Base-by-base conservation (phyloP, 92 coral and sea anemone genomes). In the Virgularia gustaviana region DNA sequence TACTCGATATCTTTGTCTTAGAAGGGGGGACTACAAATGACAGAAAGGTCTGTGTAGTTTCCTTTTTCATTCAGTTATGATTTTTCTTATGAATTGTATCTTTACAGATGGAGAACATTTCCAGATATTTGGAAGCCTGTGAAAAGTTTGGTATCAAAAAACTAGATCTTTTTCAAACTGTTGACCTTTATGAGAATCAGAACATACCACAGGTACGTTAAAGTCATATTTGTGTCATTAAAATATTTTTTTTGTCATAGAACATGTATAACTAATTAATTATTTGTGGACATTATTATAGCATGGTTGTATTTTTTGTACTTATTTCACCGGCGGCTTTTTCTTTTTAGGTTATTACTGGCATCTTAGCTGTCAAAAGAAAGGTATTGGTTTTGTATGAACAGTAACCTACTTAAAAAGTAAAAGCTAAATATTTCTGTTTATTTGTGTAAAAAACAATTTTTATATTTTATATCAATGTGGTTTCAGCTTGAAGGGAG, bases 71-170 rank as follows among this genome's bases (percentile, higher is more conserved):
- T n/a, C n/a, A n/a, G n/a, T n/a, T n/a, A n/a, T 53, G 27, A 1
- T 53, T 1, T 12, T 53, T 7, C n/a, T 9, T 34, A 0, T n/a
- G 25, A 23, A 6, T 43, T 31, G 51, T 31, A 63, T 59, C 9
- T 20, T 37, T 57, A 44, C 68, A 92, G 98, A 92, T 89, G 92
- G 98, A 92, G 58, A 92, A 92, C 64, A 92, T 92, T 16, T 79
- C 66, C 5, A 86, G 84, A 9, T 92, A 86, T 59, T 87, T 89
- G 3, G 12, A 1, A 9, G 90, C 85, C 76, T 80, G 83, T 57
- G 88, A 85, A 25, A 0, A 29, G 4, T 0, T 90, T 1, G 96
- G 96, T 5, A 88, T 86, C 9, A 80, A 84, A 4, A 87, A 87
- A 63, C 30, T 63, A 15, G 96, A 90, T 70, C 10, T 76, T 0